phyloP scores from a whole-genome alignment of 2,888 invertebrate genomes.

The Plagodis dolabraria region DNA sequence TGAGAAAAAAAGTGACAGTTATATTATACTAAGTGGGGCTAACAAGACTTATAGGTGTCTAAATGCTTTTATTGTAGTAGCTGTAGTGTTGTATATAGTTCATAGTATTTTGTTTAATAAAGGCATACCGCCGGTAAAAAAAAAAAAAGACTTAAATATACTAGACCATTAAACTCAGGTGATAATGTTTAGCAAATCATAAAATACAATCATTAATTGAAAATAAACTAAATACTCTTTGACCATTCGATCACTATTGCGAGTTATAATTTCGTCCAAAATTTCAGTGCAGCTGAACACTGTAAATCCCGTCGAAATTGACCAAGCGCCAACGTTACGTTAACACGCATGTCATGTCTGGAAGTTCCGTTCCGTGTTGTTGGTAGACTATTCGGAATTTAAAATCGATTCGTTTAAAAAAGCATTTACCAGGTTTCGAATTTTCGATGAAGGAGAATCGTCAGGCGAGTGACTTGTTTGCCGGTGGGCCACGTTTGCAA shows the following conservation, averaged over 20 bases:
- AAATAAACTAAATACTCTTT: too few relatives aligned
- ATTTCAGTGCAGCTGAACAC: slow-evolving; percentile 54
- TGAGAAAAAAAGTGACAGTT: too few relatives aligned
- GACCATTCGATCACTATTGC: neutral
- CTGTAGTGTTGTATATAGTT: too few relatives aligned
- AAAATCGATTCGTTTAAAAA: slow-evolving; percentile 82
- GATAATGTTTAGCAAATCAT: too few relatives aligned
- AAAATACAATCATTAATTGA: too few relatives aligned
- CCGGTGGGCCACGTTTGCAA: slow-evolving; percentile 65
- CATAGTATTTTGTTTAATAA: too few relatives aligned
- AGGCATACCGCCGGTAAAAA: too few relatives aligned
- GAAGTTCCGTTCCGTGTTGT: slow-evolving; percentile 74
- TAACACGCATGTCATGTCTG: slow-evolving; percentile 81
- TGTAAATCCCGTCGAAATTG: slow-evolving; percentile 66
- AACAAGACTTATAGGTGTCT: too few relatives aligned
- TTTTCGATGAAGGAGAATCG: slow-evolving; percentile 78
- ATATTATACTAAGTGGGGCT: too few relatives aligned
- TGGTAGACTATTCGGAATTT: slow-evolving; percentile 78
- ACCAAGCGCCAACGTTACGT: slow-evolving; percentile 75
- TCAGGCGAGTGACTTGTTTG: slow-evolving; percentile 84
- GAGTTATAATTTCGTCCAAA: slow-evolving; percentile 58
- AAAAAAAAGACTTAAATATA: too few relatives aligned
- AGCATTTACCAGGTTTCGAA: slow-evolving; percentile 77
- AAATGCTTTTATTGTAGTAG: too few relatives aligned
- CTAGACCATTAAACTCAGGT: too few relatives aligned